A percentile compares a stretch with the other conserved stretches of the same genome.
phyloP scores from a whole-genome alignment of 1,140 invertebrate species.

The Agraylea sexmaculata region DNA sequence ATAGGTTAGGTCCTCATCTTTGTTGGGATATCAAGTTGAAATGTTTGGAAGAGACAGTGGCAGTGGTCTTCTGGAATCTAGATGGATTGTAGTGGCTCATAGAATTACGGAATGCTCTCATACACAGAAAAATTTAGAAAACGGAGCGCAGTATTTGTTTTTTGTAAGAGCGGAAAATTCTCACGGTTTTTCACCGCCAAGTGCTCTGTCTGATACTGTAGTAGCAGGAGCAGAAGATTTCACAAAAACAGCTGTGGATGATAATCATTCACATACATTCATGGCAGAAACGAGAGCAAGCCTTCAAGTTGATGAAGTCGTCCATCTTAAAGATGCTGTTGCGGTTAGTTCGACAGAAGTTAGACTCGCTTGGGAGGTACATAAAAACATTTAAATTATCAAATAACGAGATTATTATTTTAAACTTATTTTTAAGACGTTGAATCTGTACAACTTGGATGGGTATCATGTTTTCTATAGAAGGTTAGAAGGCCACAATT shows the following conservation, averaged over 20 bases:
- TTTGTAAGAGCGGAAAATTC: constrained; percentile 76
- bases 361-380: constrained; percentile 71
- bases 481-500: constrained; percentile 43
- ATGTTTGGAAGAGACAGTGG: constrained; percentile 42
- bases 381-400: constrained; percentile 13
- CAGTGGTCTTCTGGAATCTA: constrained; percentile 15
- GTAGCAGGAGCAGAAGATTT: constrained; percentile 41
- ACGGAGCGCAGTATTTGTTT: constrained; percentile 73
- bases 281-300: constrained; percentile 54
- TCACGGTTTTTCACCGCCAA: constrained; percentile 63
- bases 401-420: constrained; percentile 2
- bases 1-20: constrained; percentile 65
- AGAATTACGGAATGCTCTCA: constrained; percentile 48
- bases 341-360: constrained; percentile 70
- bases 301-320: constrained; percentile 48
- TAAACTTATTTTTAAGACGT: constrained; percentile 30
- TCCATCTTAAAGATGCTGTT: constrained; percentile 67
- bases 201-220: constrained; percentile 53
- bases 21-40: constrained; percentile 71
- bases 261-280: constrained; percentile 42
- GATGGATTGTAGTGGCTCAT: constrained; percentile 50
- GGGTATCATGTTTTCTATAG: constrained; percentile 59
- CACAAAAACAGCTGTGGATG: constrained; percentile 48
- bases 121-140: constrained; percentile 52
- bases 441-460: constrained; percentile 61